Percentiles rank a stretch among this genome's conserved stretches.
Conservation (phyloP, 2,797 vertebrate genomes). For the Menidia menidia region DNA sequence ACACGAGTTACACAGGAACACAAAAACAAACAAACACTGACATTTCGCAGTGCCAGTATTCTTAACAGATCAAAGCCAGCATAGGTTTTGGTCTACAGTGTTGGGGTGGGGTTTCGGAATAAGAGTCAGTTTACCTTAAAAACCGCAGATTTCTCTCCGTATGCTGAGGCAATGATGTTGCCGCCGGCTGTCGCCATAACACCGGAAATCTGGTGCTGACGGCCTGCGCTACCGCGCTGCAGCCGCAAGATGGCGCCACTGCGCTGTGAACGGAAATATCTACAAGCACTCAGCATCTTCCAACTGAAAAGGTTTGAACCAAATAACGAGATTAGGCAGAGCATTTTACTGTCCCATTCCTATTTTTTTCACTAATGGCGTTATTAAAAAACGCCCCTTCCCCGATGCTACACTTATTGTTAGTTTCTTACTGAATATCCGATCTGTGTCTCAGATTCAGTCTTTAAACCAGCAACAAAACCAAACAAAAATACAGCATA, state of each 20-base stretch:
- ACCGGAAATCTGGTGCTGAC: conserved; percentile 80
- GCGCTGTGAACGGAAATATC: no score
- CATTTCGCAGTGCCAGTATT: neutral
- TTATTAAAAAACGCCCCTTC: no score
- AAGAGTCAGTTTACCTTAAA: conserved; percentile 45
- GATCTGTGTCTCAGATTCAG: no score
- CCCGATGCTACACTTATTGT: no score
- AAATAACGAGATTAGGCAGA: no score
- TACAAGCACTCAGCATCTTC: no score
- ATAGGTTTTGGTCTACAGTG: fast-evolving
- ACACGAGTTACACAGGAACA: neutral
- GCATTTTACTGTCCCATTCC: no score
- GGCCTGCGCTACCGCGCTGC: conserved; percentile 17
- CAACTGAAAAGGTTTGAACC: no score
- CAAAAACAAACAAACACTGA: neutral
- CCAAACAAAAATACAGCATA: neutral
- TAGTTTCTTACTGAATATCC: no score
- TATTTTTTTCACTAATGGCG: no score
- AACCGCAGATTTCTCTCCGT: conserved; percentile 40
- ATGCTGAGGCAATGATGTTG: conserved; percentile 51
- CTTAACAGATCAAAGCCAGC: neutral
- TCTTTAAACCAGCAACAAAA: neutral
- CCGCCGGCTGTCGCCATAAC: conserved; percentile 84
- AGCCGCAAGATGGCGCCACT: conserved; percentile 59
- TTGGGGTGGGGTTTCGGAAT: neutral